Percentiles rank a stretch among this genome's conserved stretches.
Evolutionary conservation across 2,888 invertebrate genomes (phyloP).

Genomic region (Nephrotoma guestfalica): DNA sequence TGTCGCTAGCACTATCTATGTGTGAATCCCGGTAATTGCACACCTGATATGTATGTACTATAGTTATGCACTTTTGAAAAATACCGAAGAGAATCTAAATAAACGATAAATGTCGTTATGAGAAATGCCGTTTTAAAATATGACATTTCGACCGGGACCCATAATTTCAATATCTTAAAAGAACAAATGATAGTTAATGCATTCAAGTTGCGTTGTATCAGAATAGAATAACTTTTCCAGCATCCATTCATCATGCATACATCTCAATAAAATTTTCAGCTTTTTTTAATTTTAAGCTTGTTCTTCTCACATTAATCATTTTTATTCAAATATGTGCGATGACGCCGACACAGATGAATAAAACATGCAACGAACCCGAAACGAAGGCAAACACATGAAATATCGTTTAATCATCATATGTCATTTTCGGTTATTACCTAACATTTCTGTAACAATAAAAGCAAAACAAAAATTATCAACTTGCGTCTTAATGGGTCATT

Average conservation of each 20-base stretch:
- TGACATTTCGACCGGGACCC: too few species aligned
- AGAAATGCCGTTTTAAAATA: too few species aligned
- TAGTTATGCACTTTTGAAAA: too few species aligned
- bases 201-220: neutral
- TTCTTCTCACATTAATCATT: neutral
- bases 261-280: neutral
- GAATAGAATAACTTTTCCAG: neutral
- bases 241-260: neutral
- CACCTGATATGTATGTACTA: too few species aligned
- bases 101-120: too few species aligned
- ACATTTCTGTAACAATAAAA: neutral
- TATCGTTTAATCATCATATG: neutral
- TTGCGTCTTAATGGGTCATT: neutral
- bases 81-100: too few species aligned
- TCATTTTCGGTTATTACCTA: neutral
- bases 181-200: neutral
- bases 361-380: neutral
- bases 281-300: neutral
- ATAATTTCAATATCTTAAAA: neutral
- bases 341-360: neutral
- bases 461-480: neutral
- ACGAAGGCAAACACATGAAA: neutral
- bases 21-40: too few species aligned
- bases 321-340: neutral
- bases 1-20: too few species aligned